phyloP scores from a whole-genome alignment of 64 coral and sea anemone genomes.

The Stichodactyla mertensii region DNA sequence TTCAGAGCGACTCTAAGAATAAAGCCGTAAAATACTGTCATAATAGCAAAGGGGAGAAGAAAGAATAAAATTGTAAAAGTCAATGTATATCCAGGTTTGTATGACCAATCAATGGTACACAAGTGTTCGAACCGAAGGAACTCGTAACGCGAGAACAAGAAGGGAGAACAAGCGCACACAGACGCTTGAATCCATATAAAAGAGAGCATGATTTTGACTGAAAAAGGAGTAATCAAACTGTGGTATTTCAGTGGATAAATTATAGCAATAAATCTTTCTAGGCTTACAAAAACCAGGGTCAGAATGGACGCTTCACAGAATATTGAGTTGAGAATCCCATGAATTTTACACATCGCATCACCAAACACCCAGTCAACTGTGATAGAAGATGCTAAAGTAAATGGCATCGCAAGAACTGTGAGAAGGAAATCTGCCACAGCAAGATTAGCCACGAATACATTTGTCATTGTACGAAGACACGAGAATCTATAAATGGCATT shows the following conservation, averaged over 20 bases:
- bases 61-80: constrained; percentile 41
- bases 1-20: constrained; percentile 60
- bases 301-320: constrained; percentile 66
- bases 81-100: constrained; percentile 48
- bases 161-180: constrained; percentile 26
- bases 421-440: constrained; percentile 70
- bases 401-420: constrained; percentile 63
- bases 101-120: constrained; percentile 69
- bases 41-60: constrained; percentile 54
- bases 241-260: constrained; percentile 64
- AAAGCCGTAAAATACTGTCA: constrained; percentile 29
- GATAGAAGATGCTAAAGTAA: constrained; percentile 60
- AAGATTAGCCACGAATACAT: constrained; percentile 75
- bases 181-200: constrained; percentile 52
- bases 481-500: constrained; percentile 46
- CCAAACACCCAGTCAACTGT: constrained; percentile 63
- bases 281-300: constrained; percentile 64
- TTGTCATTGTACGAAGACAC: constrained; percentile 68
- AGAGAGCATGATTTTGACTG: constrained; percentile 37
- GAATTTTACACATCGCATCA: constrained; percentile 48
- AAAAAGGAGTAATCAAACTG: constrained; percentile 33
- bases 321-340: constrained; percentile 53
- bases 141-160: constrained; percentile 44
- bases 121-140: constrained; percentile 68
- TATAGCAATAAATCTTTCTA: constrained; percentile 79